phyloP scores from a whole-genome alignment of 2,888 invertebrate genomes.

The Nephrotoma appendiculata region DNA sequence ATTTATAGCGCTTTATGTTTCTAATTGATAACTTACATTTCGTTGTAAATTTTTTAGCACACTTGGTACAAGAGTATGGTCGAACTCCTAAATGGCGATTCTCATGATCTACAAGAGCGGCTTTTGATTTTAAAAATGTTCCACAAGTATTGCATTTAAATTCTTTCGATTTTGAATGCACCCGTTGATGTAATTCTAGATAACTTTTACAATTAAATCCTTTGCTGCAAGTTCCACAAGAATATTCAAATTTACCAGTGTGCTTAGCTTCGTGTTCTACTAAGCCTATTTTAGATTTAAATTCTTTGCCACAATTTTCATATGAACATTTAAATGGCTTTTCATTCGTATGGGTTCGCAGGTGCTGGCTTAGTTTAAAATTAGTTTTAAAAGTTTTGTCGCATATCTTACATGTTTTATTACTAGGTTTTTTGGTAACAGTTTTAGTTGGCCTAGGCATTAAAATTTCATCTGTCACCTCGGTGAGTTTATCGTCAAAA shows the following conservation, averaged over 20 bases:
- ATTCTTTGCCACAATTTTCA: slow-evolving; percentile 38
- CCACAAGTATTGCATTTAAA: slow-evolving; percentile 41
- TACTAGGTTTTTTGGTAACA: not conserved
- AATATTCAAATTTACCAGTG: slow-evolving; percentile 35
- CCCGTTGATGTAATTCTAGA: slow-evolving; percentile 42
- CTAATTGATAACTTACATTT: slow-evolving; percentile 27
- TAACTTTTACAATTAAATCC: slow-evolving; percentile 46
- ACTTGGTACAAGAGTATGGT: slow-evolving; percentile 41
- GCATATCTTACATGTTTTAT: slow-evolving; percentile 37
- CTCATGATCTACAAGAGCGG: slow-evolving; percentile 41
- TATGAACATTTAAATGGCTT: slow-evolving; percentile 39
- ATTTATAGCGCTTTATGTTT: not conserved
- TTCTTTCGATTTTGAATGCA: slow-evolving; percentile 42
- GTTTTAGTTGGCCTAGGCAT: not conserved
- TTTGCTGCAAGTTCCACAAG: slow-evolving; percentile 43
- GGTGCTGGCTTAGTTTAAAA: slow-evolving; percentile 42
- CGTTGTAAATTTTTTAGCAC: slow-evolving; percentile 42
- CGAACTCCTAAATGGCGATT: slow-evolving; percentile 45
- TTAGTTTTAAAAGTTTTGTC: slow-evolving; percentile 43
- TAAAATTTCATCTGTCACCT: not conserved
- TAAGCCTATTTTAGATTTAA: slow-evolving; percentile 43
- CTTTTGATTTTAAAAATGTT: slow-evolving; percentile 43
- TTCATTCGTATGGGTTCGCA: slow-evolving; percentile 44
- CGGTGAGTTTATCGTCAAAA: not conserved
- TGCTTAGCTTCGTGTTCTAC: slow-evolving; percentile 45